Base-by-base conservation (phyloP, 2,888 invertebrate species). In the Ganaspis brasiliensis region DNA sequence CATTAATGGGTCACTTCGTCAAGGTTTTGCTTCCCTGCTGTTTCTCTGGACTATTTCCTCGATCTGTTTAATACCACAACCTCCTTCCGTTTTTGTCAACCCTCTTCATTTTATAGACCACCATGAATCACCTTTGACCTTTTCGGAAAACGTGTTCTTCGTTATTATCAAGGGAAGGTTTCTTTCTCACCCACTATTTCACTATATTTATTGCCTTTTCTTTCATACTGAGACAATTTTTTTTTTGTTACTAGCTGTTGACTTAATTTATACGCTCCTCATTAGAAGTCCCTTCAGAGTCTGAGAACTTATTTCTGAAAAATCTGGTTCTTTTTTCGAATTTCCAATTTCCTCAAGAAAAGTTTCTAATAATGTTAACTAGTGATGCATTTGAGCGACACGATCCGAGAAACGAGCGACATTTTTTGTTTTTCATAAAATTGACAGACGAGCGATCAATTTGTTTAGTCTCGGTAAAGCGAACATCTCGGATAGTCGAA, bases 1-100 rank as follows among this genome's bases (percentile, higher is more conserved):
- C 87, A 86, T 89, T 89, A 89, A 87, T 84, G 86, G 79, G 75
- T 82, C 81, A 73, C 80, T 79, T 78, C 71, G 70, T 75, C 73
- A 71, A 67, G 77, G 75, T 77, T 77, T 31, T 63, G 61, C 12
- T 10, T 45, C 63, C 71, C 76, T 49, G 31, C 61, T 40, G 73
- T 71, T 63, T 70, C 10, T 19, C 57, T 19, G 35, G 56, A 56
- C 70, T 59, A 61, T 75, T 73, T 63, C 75, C 75, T 75, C 75
- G 79, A 79, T 73, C 73, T 76, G 73, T 74, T 76, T 45, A 63
- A 63, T 63, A 63, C 40, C 6, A 12, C 37, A 63, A 63, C 37
- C 21, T 40, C 76, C 76, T 76, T 78, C 45, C 73, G 55, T 73
- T 80, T 67, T 76, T 77, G 70, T 75, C 67, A 45, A 14, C n/a